Evolutionary conservation across 2,113 vertebrate species (phyloP).

Genomic region (Misgurnus anguillicaudatus): DNA sequence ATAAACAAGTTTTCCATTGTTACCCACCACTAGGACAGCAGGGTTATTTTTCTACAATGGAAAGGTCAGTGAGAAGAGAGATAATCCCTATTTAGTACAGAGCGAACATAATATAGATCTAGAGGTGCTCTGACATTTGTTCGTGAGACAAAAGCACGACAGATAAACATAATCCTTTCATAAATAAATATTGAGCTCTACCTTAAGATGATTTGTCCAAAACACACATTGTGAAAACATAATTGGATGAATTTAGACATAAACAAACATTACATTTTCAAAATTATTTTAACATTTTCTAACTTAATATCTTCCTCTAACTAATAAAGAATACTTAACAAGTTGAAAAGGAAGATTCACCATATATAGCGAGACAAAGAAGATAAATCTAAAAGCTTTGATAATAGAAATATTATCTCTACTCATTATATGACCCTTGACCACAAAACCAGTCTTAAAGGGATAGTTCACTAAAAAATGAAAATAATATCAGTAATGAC

Average conservation of each 20-base stretch:
- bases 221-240: neutral
- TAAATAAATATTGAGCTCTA: conserved; percentile 17
- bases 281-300: too few species aligned
- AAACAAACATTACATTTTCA: neutral
- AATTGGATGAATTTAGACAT: neutral
- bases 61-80: conserved; percentile 55
- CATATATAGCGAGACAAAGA: too few species aligned
- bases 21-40: conserved; percentile 85
- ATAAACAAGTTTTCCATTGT: conserved; percentile 90
- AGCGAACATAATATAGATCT: neutral
- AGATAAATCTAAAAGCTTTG: too few species aligned
- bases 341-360: neutral
- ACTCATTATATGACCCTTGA: too few species aligned
- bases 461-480: too few species aligned
- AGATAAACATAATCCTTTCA: conserved; percentile 2
- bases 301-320: too few species aligned
- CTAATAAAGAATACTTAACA: too few species aligned
- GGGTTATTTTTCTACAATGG: conserved; percentile 94
- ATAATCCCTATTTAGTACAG: conserved; percentile 49
- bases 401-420: too few species aligned
- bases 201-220: neutral
- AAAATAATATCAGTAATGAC: too few species aligned
- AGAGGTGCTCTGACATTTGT: conserved; percentile 4
- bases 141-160: neutral
- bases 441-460: too few species aligned